phyloP scores from a whole-genome alignment of 2,797 vertebrate species.

The Phalanger gymnotis region DNA sequence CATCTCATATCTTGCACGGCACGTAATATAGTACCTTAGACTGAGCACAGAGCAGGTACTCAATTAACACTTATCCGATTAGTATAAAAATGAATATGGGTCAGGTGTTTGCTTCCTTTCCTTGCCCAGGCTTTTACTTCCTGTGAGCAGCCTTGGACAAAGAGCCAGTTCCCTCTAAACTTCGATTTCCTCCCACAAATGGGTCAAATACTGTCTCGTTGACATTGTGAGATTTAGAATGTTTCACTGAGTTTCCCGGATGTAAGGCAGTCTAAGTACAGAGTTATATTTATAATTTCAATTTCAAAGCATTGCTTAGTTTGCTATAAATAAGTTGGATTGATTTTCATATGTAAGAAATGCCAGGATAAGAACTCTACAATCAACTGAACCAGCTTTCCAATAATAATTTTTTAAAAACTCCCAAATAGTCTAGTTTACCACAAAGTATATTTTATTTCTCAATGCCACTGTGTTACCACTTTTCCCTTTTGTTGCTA shows the following conservation, averaged over 20 bases:
- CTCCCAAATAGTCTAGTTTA: not conserved
- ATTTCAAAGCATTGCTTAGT: not conserved
- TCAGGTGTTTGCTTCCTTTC: not conserved
- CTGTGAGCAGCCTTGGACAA: not conserved
- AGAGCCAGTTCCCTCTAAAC: not conserved
- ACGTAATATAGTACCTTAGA: not conserved
- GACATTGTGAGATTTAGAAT: not conserved
- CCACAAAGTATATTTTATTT: not conserved
- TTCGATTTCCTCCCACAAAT: constrained; percentile 5
- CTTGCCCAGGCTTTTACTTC: not conserved
- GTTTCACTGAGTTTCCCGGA: not conserved
- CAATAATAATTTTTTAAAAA: not conserved
- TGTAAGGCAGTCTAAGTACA: not conserved
- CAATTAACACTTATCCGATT: not conserved
- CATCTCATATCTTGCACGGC: not conserved
- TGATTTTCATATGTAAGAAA: constrained; percentile 27
- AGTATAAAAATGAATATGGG: not conserved
- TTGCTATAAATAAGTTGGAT: constrained; percentile 16
- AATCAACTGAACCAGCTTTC: not conserved
- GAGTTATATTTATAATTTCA: not conserved
- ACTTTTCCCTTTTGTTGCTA: not conserved
- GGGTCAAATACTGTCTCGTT: not conserved
- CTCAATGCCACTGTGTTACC: not conserved
- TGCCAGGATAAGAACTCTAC: not conserved
- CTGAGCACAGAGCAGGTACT: not conserved